These are phyloP conservation scores for Hypercompe scribonia DNA, from an alignment of 2,888 invertebrate genomes.

Conservation along the genomic window DNA sequence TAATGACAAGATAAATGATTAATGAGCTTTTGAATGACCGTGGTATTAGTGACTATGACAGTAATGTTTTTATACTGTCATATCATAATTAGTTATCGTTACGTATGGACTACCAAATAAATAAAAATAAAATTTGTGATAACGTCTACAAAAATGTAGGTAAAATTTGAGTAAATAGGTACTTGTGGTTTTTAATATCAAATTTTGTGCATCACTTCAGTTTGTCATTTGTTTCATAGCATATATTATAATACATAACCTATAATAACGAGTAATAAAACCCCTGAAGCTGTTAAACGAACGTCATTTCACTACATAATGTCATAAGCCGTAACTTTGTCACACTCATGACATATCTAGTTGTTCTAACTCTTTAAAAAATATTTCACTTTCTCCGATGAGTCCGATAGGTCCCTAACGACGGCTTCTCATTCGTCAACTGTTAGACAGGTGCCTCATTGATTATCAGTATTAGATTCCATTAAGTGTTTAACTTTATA, in stretches of 20 bases:
- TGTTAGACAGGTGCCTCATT: slow-evolving; percentile 75
- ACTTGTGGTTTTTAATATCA: too few relatives aligned
- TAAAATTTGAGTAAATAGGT: too few relatives aligned
- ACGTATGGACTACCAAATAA: not conserved
- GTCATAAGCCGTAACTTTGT: slow-evolving; percentile 14
- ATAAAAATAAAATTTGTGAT: not conserved
- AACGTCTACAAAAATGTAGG: not conserved
- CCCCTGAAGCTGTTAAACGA: slow-evolving; percentile 13
- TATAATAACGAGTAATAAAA: not conserved
- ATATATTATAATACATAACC: not conserved
- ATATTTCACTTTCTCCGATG: slow-evolving; percentile 81
- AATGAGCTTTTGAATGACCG: not conserved
- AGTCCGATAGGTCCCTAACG: slow-evolving; percentile 67
- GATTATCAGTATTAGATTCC: slow-evolving; percentile 76
- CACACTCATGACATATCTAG: slow-evolving; percentile 49
- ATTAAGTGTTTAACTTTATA: slow-evolving; percentile 82
- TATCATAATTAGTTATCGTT: not conserved
- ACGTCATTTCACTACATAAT: slow-evolving; percentile 17
- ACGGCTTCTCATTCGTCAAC: slow-evolving; percentile 78
- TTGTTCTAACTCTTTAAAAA: slow-evolving; percentile 44
- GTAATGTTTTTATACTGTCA: not conserved
- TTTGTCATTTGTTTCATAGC: not conserved
- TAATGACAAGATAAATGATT: not conserved
- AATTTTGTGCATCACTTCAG: not conserved
- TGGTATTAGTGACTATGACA: not conserved